Percentiles rank a stretch among this genome's conserved stretches.
Conservation (phyloP, 2,888 invertebrate genomes). For the Lithophane socia region DNA sequence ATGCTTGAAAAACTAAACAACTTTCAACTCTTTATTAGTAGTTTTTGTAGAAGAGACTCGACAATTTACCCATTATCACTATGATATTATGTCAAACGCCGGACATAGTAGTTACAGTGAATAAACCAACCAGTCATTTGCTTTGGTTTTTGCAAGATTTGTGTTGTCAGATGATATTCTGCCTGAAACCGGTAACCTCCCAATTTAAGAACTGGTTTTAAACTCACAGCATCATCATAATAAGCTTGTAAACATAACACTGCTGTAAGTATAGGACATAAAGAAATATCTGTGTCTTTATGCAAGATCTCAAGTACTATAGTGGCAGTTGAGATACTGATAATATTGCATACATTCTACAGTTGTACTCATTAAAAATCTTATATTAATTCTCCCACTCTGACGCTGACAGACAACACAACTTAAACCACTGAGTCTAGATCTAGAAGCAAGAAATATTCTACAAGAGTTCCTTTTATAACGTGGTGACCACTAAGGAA, state of each 20-base stretch:
- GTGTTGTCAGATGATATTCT: conserved; percentile 6
- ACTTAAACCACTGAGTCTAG: neutral
- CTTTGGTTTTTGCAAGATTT: neutral
- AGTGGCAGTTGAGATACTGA: too few species aligned
- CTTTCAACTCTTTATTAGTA: fast-evolving
- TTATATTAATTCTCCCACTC: neutral
- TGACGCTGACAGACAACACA: neutral
- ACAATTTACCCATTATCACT: neutral
- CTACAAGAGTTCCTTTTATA: neutral
- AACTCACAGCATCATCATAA: neutral
- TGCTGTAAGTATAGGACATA: neutral
- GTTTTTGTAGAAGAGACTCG: neutral
- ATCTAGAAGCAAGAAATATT: neutral
- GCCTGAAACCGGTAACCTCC: conserved; percentile 22
- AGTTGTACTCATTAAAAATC: neutral
- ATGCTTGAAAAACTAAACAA: neutral
- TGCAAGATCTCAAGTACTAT: too few species aligned
- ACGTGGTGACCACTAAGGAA: neutral
- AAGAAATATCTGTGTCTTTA: neutral
- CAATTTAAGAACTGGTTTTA: conserved; percentile 23
- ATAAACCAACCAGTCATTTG: neutral
- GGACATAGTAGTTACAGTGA: neutral
- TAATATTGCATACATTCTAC: neutral
- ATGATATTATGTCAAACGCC: neutral
- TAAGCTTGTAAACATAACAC: conserved; percentile 9